Evolutionary conservation across 1,140 invertebrate species (phyloP), one percentile per base, ranked within the genome.

Genomic region (Philotrypesis tridentata): DNA sequence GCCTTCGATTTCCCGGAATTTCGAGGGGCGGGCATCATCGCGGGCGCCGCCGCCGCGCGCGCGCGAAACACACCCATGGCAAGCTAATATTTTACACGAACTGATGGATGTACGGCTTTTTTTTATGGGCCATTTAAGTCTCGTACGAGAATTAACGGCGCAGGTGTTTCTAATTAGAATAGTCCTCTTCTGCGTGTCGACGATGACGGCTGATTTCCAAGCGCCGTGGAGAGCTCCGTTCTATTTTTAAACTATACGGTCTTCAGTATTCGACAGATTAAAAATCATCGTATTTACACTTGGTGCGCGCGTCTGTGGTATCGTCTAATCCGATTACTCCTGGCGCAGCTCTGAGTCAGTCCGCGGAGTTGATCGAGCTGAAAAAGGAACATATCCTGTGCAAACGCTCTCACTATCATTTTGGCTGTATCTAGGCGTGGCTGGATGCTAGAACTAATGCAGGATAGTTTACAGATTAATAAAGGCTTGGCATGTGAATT

Each of bases 1-100:
- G 11, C 17, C n/a, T 70, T 70, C 40, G 65, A 78, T 78, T 78
- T 78, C 76, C 76, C 37, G 27, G 76, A 78, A 78, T 77, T 29
- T 37, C n/a, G 48, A 76, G 73, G 73, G 27, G 7, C 48, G 9
- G 27, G 6, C 23, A 1, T 4, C 9, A 5, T 31, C 12, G 27
- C 3, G 67, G 8, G 67, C 8, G n/a, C n/a, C n/a, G n/a, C n/a
- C n/a, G n/a, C n/a, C n/a, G n/a, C n/a, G n/a, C n/a, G n/a, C 27
- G 23, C 63, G 29, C 25, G 33, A 37, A 76, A 76, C 74, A 76
- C 75, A 67, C 75, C 75, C 37, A n/a, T n/a, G n/a, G n/a, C n/a
- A 67, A 63, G 29, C 48, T 48, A 67, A 67, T 77, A 67, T 77
- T 77, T 77, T 29, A 77, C 17, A 14, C 63, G n/a, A 48, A n/a